Percentiles rank a stretch among this genome's conserved stretches.
phyloP scores from a whole-genome alignment of 2,797 vertebrate genomes.

The Sphaeramia orbicularis region DNA sequence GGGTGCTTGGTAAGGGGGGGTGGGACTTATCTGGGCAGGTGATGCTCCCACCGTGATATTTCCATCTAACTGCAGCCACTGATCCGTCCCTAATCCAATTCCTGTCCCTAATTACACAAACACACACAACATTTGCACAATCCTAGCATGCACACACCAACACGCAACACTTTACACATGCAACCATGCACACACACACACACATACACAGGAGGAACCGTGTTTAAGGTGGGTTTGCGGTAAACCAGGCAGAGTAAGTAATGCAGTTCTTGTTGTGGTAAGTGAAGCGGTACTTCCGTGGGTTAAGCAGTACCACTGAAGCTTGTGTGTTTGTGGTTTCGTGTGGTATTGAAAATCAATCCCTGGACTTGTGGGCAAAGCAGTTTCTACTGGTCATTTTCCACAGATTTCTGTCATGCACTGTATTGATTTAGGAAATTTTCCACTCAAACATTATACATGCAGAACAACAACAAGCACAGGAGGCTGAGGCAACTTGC shows the following conservation, averaged over 20 bases:
- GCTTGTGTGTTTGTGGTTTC: slow-evolving; percentile 20
- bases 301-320: slow-evolving; percentile 29
- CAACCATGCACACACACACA: not conserved
- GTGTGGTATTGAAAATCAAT: slow-evolving; percentile 63
- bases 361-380: slow-evolving; percentile 16
- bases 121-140: slow-evolving; percentile 41
- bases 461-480: slow-evolving; percentile 21
- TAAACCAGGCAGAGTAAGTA: slow-evolving; percentile 51
- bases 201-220: slow-evolving; percentile 7
- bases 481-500: slow-evolving; percentile 11
- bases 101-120: slow-evolving; percentile 67
- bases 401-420: slow-evolving; percentile 6
- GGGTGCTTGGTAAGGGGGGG: slow-evolving; percentile 23
- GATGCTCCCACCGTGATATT: slow-evolving; percentile 63
- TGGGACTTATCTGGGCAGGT: slow-evolving; percentile 55
- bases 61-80: slow-evolving; percentile 61
- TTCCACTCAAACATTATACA: slow-evolving; percentile 46
- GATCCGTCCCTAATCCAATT: slow-evolving; percentile 81
- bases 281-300: slow-evolving; percentile 41
- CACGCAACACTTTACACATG: not conserved
- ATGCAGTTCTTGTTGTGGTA: slow-evolving; percentile 49
- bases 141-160: slow-evolving; percentile 13
- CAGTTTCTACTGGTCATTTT: slow-evolving; percentile 34
- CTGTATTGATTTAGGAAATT: slow-evolving; percentile 45
- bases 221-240: slow-evolving; percentile 35